These are phyloP conservation scores for Lanius collurio DNA, from an alignment of 2,113 vertebrate species.

Conservation along the genomic window DNA sequence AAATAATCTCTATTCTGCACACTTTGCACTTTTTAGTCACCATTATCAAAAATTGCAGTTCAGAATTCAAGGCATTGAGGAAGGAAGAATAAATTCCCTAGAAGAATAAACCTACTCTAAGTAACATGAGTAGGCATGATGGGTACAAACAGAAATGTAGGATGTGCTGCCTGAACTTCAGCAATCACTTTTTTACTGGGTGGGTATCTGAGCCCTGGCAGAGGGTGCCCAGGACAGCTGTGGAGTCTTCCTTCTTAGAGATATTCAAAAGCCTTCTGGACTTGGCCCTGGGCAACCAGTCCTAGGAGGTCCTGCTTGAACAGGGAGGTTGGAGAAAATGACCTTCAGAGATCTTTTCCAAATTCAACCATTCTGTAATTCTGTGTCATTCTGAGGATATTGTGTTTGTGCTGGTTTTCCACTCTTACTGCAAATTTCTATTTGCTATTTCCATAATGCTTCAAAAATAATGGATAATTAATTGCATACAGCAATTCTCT, in stretches of 20 bases:
- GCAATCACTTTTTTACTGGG: not conserved
- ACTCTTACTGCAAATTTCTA: not conserved
- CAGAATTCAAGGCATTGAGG: not conserved
- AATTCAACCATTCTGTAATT: not conserved
- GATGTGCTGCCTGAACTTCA: not conserved
- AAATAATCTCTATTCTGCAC: not conserved
- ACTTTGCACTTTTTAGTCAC: not conserved
- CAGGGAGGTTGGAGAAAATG: not conserved
- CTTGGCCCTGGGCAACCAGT: not conserved
- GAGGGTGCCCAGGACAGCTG: not conserved
- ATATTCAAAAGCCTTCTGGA: not conserved
- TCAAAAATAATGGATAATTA: not conserved
- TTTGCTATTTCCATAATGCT: not conserved
- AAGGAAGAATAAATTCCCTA: not conserved
- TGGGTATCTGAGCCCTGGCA: not conserved
- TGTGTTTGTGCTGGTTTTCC: not conserved
- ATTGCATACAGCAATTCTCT: not conserved
- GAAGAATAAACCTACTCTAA: not conserved
- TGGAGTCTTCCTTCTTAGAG: not conserved
- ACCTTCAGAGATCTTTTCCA: not conserved
- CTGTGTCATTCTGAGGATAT: not conserved
- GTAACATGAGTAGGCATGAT: not conserved
- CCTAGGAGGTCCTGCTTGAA: not conserved
- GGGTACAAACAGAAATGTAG: not conserved
- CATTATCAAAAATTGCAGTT: not conserved